A percentile compares a stretch with the other conserved stretches of the same genome.
These are phyloP conservation scores for Chaitophorus viminalis DNA, from an alignment of 2,888 invertebrate genomes.

Conservation along the genomic window DNA sequence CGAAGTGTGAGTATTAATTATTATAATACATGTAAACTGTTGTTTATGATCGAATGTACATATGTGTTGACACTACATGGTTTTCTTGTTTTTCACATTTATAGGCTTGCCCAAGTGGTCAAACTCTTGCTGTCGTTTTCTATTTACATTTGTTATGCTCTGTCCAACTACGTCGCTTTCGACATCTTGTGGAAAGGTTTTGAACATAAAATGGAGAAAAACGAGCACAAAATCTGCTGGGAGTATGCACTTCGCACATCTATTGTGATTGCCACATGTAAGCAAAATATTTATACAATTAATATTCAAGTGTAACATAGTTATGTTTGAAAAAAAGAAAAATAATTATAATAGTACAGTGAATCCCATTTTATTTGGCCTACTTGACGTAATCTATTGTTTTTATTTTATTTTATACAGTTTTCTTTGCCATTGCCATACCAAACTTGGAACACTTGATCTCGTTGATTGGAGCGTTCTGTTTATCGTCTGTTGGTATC, in stretches of 20 bases:
- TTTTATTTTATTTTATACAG: conserved; percentile 70
- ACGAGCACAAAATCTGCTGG: conserved; percentile 73
- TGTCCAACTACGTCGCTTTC: conserved; percentile 96
- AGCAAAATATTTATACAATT: conserved; percentile 68
- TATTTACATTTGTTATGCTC: conserved; percentile 90
- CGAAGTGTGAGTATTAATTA: conserved; percentile 73
- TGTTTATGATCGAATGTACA: neutral
- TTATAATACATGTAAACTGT: too few relatives aligned
- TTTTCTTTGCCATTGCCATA: conserved; percentile 83
- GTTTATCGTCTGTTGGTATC: conserved; percentile 86
- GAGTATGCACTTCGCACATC: conserved; percentile 82
- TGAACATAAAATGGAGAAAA: conserved; percentile 72
- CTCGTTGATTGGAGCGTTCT: conserved; percentile 87
- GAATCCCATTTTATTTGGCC: neutral
- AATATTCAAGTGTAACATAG: too few relatives aligned
- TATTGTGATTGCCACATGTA: conserved; percentile 86
- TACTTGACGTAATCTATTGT: neutral
- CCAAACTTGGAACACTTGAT: conserved; percentile 80
- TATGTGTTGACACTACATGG: too few relatives aligned
- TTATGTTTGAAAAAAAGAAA: too few relatives aligned
- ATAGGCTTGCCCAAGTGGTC: conserved; percentile 77
- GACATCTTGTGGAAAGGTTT: conserved; percentile 90
- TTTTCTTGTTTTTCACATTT: neutral
- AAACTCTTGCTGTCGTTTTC: conserved; percentile 80
- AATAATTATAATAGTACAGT: neutral